A percentile compares a stretch with the other conserved stretches of the same genome.
Evolutionary conservation across 2,113 vertebrate genomes (phyloP).

Genomic region (Dicrurus megarhynchus): DNA sequence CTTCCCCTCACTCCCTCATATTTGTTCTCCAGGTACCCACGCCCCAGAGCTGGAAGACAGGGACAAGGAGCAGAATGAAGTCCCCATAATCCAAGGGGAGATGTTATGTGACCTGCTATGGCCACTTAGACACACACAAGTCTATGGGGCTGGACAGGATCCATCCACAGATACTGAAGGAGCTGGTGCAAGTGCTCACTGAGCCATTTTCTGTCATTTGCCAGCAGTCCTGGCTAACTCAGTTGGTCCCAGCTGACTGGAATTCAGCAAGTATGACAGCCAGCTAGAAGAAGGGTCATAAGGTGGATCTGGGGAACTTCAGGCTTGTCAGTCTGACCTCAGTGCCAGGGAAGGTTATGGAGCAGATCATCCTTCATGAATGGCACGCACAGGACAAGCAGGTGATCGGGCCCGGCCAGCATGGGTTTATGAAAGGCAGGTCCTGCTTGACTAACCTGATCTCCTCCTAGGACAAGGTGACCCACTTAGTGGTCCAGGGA

Average conservation of each 20-base stretch:
- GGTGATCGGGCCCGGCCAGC: neutral
- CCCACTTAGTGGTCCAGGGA: neutral
- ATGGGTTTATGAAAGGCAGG: neutral
- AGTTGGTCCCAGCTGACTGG: neutral
- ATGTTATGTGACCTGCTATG: neutral
- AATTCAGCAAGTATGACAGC: neutral
- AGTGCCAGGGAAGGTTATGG: neutral
- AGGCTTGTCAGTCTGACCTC: neutral
- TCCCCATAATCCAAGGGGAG: neutral
- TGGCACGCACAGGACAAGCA: neutral
- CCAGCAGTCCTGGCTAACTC: neutral
- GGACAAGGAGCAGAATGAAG: neutral
- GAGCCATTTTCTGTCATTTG: neutral
- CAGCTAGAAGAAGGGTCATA: neutral
- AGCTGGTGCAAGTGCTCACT: neutral
- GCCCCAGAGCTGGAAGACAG: neutral
- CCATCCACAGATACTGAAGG: too few species aligned
- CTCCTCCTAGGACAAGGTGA: neutral
- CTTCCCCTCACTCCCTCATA: neutral
- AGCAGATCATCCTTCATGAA: neutral
- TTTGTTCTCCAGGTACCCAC: neutral
- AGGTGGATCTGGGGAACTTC: neutral
- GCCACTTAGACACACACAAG: neutral
- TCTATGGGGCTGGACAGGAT: neutral
- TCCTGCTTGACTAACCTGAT: neutral